Evolutionary conservation across 2,888 invertebrate species (phyloP).

Genomic region (Nymphalis polychloros): DNA sequence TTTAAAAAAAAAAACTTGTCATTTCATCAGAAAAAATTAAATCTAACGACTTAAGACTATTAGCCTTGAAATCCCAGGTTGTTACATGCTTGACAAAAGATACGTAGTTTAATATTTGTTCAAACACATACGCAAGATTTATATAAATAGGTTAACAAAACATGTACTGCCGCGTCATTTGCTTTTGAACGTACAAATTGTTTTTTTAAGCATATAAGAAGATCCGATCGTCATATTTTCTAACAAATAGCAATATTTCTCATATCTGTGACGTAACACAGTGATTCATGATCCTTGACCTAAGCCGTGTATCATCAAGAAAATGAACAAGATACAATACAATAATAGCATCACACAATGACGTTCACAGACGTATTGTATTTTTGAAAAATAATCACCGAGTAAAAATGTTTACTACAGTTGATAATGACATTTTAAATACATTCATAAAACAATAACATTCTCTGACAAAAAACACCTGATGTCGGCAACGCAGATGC

Average conservation of each 20-base stretch:
- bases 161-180: not conserved
- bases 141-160: not conserved
- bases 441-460: too few species aligned
- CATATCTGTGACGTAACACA: constrained; percentile 16
- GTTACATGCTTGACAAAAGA: not conserved
- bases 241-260: constrained; percentile 8
- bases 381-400: not conserved
- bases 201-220: not conserved
- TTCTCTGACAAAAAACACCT: too few species aligned
- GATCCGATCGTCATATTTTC: not conserved
- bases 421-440: too few species aligned
- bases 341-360: constrained; percentile 29
- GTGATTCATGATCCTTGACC: constrained; percentile 46
- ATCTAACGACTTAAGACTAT: not conserved
- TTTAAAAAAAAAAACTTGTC: not conserved
- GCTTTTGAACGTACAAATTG: too few species aligned
- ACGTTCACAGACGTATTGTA: constrained; percentile 9
- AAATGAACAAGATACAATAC: constrained; percentile 28
- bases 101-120: constrained; percentile 1
- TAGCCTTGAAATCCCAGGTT: constrained; percentile 1
- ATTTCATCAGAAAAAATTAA: not conserved
- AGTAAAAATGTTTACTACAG: not conserved
- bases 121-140: not conserved
- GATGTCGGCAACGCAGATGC: not conserved
- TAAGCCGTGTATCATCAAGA: constrained; percentile 40